phyloP scores from a whole-genome alignment of 30 jellyfish, hydroid and myxozoan genomes.

The Aurelia aurita complex sp. Pacific region DNA sequence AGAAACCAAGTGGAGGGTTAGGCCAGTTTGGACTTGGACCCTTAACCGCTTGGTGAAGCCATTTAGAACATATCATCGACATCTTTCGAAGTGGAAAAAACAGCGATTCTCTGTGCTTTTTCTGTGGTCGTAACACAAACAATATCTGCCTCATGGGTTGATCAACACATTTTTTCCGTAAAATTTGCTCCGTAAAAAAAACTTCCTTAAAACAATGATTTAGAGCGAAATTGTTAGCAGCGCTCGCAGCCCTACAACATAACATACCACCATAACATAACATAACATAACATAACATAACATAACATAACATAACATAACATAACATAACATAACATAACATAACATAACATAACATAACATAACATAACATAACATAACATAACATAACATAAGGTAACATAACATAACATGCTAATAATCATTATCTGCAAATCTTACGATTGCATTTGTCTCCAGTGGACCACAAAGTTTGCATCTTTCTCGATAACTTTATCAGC shows the following conservation, averaged over 20 bases:
- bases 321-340: too few species aligned
- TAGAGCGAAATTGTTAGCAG: neutral
- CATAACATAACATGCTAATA: too few species aligned
- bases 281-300: too few species aligned
- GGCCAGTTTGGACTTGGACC: conserved; percentile 7
- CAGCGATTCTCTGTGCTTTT: neutral
- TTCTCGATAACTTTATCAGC: too few species aligned
- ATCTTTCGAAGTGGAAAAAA: neutral
- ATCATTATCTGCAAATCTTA: too few species aligned
- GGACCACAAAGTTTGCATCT: too few species aligned
- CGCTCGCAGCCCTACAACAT: neutral
- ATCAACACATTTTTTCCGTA: neutral
- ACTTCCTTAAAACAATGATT: neutral
- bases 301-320: too few species aligned
- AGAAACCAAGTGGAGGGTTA: conserved; percentile 1
- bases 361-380: too few species aligned
- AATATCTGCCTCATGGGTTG: neutral
- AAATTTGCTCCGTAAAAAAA: neutral
- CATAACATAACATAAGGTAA: too few species aligned
- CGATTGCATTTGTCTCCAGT: too few species aligned
- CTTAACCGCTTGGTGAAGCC: neutral
- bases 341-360: too few species aligned
- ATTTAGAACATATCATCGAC: neutral
- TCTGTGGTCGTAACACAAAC: neutral
- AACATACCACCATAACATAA: too few species aligned